A percentile compares a stretch with the other conserved stretches of the same genome.
Conservation (phyloP, 2,797 vertebrate species). For the Hapalemur alaotrensis region DNA sequence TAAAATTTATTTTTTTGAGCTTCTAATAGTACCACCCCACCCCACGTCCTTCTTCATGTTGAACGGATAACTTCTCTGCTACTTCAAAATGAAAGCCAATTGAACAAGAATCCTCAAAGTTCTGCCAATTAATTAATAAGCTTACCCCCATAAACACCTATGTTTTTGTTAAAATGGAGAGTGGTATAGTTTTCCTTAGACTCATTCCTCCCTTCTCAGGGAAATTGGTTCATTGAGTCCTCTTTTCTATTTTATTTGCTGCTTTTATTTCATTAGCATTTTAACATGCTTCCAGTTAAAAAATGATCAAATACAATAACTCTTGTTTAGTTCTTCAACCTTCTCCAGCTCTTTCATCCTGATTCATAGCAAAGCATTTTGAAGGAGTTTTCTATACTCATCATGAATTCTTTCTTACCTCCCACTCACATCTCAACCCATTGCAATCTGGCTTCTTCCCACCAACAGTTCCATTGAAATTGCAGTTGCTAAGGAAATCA, state of each 20-base stretch:
- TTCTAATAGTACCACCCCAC: background rate
- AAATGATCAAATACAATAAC: background rate
- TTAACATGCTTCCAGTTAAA: background rate
- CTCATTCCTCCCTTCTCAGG: background rate
- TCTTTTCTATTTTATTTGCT: background rate
- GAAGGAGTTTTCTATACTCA: slow-evolving; percentile 19
- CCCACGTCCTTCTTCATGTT: background rate
- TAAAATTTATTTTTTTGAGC: background rate
- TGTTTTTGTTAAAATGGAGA: background rate
- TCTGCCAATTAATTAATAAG: background rate
- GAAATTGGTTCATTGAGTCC: background rate
- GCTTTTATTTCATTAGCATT: background rate
- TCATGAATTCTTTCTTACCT: slow-evolving; percentile 42
- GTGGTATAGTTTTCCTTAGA: background rate
- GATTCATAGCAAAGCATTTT: slow-evolving; percentile 15
- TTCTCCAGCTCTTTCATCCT: background rate
- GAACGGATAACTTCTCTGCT: background rate
- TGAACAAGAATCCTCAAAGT: background rate
- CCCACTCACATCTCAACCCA: slow-evolving; percentile 45
- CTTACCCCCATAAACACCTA: background rate
- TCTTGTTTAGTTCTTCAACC: background rate
- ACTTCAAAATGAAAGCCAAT: background rate
- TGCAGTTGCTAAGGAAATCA: slow-evolving; percentile 56
- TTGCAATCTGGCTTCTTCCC: slow-evolving; percentile 52
- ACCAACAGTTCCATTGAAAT: slow-evolving; percentile 54